Conservation (phyloP, 2,888 invertebrate species). For the Agapostemon virescens region DNA sequence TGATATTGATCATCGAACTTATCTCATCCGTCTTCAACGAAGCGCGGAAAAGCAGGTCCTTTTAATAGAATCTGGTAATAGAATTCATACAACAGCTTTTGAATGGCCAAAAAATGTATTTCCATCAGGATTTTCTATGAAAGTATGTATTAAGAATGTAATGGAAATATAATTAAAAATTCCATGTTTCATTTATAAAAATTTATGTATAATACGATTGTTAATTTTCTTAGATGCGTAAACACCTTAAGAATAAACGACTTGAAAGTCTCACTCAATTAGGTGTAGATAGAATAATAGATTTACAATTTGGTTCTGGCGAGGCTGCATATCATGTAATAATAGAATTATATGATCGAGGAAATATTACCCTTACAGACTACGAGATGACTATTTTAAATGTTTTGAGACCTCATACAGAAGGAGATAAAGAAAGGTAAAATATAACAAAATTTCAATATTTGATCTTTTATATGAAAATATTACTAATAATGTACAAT, state of each 20-base stretch:
- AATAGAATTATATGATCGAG: constrained; percentile 96
- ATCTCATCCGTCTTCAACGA: constrained; percentile 92
- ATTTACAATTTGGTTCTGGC: constrained; percentile 96
- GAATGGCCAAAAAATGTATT: constrained; percentile 99
- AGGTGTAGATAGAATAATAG: constrained; percentile 95
- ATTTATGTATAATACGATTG: background rate
- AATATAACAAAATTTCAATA: background rate
- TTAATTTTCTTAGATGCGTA: constrained; percentile 86
- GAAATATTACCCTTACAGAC: constrained; percentile 97
- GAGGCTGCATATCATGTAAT: constrained; percentile 97
- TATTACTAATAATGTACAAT: constrained; percentile 9
- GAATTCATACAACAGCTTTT: constrained; percentile 96
- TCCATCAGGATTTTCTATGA: constrained; percentile 98
- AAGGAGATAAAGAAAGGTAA: constrained; percentile 92
- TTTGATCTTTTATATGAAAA: background rate
- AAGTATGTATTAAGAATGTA: constrained; percentile 82
- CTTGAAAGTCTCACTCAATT: constrained; percentile 92
- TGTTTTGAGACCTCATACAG: constrained; percentile 94
- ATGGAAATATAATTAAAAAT: background rate
- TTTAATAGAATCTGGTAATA: constrained; percentile 95
- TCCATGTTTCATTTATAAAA: background rate
- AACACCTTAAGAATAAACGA: constrained; percentile 97
- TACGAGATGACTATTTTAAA: constrained; percentile 93
- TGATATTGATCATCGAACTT: constrained; percentile 98
- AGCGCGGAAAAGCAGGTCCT: constrained; percentile 93